Evolutionary conservation across 2,888 invertebrate genomes (phyloP), one percentile per base, ranked within the genome.

Genomic region (Polydrusus cervinus): DNA sequence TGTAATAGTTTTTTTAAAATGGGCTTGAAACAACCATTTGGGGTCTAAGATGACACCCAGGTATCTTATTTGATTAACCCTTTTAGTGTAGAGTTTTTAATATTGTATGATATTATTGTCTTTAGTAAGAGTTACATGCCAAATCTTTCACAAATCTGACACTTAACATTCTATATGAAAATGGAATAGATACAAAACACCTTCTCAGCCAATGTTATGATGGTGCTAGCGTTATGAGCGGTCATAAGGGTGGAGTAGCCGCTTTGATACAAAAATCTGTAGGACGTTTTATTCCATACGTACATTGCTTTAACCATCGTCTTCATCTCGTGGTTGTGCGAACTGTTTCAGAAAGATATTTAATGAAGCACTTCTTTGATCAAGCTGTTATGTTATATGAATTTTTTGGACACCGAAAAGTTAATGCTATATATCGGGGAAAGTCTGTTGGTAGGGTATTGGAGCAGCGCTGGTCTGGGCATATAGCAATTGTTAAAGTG

Each of bases 231-330:
- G 40, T 40, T 3, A 40, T 40, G 40, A 40, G 40, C 40, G 40
- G 40, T 8, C 5, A 40, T 3, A 40, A 10, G 10, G 40, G 40
- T 2, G 40, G 40, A 3, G 40, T 40, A 8, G 40, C 11, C 7
- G 40, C 40, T 8, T 8, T 3, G 9, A 40, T 40, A 8, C 11
- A 13, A 10, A 9, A 13, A 11, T 8, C 2, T 3, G 13, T 55
- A 53, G n/a, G n/a, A n/a, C n/a, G n/a, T n/a, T n/a, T n/a, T n/a
- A n/a, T n/a, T n/a, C 43, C 68, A 40, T 68, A 68, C 20, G 57
- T 68, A 9, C 68, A 68, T 18, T 68, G 68, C 25, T 68, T 16
- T 53, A 57, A 68, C 34, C 43, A 68, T 43, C 68, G 68, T 13
- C 43, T 68, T 20, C 55, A 68, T 40, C 49, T 57, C 10, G 43